These are phyloP conservation scores for Phainopepla nitens DNA, from an alignment of 2,113 vertebrate species.

Conservation along the genomic window DNA sequence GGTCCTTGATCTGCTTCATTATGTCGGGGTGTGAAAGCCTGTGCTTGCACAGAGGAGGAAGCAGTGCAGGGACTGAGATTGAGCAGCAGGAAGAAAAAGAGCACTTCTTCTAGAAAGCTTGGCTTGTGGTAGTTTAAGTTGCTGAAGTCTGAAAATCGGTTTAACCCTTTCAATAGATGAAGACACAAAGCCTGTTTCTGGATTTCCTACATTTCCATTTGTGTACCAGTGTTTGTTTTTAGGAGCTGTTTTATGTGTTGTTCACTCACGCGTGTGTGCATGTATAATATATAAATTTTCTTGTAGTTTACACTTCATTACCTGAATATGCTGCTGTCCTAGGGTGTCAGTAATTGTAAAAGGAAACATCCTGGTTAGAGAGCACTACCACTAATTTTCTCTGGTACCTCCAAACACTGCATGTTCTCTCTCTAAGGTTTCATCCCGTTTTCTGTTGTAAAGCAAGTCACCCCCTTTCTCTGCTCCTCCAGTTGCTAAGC, in stretches of 20 bases:
- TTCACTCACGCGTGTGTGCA: not conserved
- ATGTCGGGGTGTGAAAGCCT: not conserved
- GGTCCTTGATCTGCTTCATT: not conserved
- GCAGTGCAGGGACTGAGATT: not conserved
- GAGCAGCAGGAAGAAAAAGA: not conserved
- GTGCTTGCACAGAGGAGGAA: not conserved
- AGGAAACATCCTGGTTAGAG: not conserved
- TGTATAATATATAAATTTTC: not conserved
- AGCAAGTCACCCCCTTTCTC: conserved; percentile 37
- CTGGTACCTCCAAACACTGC: not conserved
- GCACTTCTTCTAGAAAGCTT: not conserved
- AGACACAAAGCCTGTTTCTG: not conserved
- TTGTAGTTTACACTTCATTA: not conserved
- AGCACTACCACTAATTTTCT: not conserved
- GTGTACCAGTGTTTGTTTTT: not conserved
- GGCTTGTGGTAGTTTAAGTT: not conserved
- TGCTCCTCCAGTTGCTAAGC: conserved; percentile 57
- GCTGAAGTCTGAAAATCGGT: not conserved
- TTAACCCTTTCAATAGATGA: not conserved
- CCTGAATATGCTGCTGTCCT: not conserved
- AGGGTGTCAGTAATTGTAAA: not conserved
- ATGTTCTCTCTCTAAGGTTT: not conserved
- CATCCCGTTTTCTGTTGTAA: not conserved
- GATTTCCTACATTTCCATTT: not conserved
- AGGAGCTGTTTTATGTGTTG: not conserved